Evolutionary conservation across 2,888 invertebrate genomes (phyloP), one percentile per base, ranked within the genome.

Genomic region (Diachrysia chrysitis): DNA sequence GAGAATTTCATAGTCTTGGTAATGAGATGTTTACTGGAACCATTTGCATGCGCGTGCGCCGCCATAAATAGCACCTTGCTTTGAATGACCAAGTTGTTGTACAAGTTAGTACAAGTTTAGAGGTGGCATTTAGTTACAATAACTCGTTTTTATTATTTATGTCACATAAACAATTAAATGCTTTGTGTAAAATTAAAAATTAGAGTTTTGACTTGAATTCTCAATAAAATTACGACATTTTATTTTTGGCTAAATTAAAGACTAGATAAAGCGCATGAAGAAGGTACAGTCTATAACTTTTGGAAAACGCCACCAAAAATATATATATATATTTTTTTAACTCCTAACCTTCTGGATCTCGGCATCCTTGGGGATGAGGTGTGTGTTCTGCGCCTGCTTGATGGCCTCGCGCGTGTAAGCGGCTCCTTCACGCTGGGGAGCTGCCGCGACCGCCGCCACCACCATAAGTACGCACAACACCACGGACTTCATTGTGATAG

Each of bases 341-440:
- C 6, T 14, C 16, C 10, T 37, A 14, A 97, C 97, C 92, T 98
- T 98, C 92, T 98, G 98, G 76, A 98, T 98, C 87, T 97, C 97
- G 46, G 98, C 98, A 89, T 98, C 98, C 89, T 97, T 97, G 17
- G 98, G 98, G 83, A 98, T 98, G 71, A 98, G 96, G 86, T 97
- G 97, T 5, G 98, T 98, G 92, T 97, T 97, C 92, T 98, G 98
- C 0, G 98, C 98, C 92, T 98, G 98, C 73, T 97, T 96, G 90
- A 98, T 98, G 61, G 98, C 98, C 89, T 98, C 98, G 86, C 97
- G 97, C 85, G 97, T 97, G 94, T 98, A 98, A 69, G 97, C 97
- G 55, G 97, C 97, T 0, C 98, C 98, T 88, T 98, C 98, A 81
- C 98, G 97, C 88, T 97, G 97, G 3, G 97, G 97, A 63, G 95